phyloP scores from a whole-genome alignment of 2,113 vertebrate species.

The Sapajus apella region DNA sequence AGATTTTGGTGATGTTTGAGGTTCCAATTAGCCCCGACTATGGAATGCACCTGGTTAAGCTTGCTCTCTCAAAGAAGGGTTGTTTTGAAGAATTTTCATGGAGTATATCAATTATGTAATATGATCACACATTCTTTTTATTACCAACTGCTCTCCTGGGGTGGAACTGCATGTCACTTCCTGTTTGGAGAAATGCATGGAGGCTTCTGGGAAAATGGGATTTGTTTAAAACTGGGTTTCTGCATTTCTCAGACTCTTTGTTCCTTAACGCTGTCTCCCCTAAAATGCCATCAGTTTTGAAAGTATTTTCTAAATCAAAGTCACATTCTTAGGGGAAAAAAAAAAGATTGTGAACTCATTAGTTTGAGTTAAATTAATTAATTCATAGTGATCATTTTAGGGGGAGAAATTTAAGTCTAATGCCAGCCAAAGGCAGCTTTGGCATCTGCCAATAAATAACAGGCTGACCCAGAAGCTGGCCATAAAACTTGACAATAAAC shows the following conservation, averaged over 20 bases:
- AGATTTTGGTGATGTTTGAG: neutral
- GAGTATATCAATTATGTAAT: neutral
- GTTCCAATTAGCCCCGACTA: neutral
- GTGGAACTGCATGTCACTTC: neutral
- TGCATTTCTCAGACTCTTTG: neutral
- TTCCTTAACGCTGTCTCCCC: neutral
- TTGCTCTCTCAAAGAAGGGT: neutral
- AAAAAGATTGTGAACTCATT: neutral
- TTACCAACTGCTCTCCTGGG: neutral
- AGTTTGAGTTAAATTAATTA: neutral
- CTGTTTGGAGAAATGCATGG: neutral
- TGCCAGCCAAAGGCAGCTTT: neutral
- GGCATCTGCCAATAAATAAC: neutral
- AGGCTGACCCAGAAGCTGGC: neutral
- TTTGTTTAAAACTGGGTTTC: neutral
- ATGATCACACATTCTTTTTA: neutral
- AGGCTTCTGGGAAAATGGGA: neutral
- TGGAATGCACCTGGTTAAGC: neutral
- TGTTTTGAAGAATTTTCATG: slow-evolving; percentile 31
- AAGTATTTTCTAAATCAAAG: slow-evolving; percentile 48
- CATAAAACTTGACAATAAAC: neutral
- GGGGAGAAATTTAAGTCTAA: neutral
- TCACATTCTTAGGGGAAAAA: neutral
- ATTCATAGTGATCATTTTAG: neutral
- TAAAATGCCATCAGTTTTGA: neutral